phyloP scores from a whole-genome alignment of 2,113 vertebrate species.

The human (Homo sapiens) region GRCh38 chr11:12140001-12140500 shows the following conservation, averaged over 20 bases:
- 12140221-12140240: not conserved
- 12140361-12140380: not conserved
- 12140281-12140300: conserved; percentile 40
- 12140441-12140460: not conserved
- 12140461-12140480: conserved; percentile 52
- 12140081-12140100: conserved; percentile 70
- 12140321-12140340: not conserved
- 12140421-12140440: not conserved
- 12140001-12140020: not conserved
- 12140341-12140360: not conserved
- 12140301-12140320: not conserved
- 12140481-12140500: conserved; percentile 16
- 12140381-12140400: not conserved
- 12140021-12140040: not conserved
- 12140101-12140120: conserved; percentile 42
- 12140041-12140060: not conserved
- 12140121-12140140: conserved; percentile 51
- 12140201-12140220: not conserved
- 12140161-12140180: conserved; percentile 51
- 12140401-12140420: not conserved
- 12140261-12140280: not conserved
- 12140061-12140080: conserved; percentile 43
- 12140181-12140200: not conserved
- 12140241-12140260: conserved; percentile 21
- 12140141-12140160: conserved; percentile 49